Base-by-base conservation (phyloP, 1,140 invertebrate genomes). In the Carposina sasakii region DNA sequence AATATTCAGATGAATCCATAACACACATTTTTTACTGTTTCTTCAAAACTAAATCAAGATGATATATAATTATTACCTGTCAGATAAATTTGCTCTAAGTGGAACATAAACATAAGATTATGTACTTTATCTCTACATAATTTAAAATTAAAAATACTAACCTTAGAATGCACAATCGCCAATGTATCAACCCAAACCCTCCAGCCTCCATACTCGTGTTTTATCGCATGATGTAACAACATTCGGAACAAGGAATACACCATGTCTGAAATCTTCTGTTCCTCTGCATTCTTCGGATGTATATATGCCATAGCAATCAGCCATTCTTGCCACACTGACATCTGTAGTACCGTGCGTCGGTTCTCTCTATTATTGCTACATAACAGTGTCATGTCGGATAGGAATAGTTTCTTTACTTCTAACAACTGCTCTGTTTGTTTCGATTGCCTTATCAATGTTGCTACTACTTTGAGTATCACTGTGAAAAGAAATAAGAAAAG, bases 301-400 rank as follows among this genome's bases (percentile, higher is more conserved):
- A 99, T 98, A 76, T 99, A 98, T 19, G 97, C 96, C 91, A 99
- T 93, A 3, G 97, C 96, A 63, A 99, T 99, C 1, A 99, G 87
- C 98, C 98, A 99, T 75, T 99, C 98, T 20, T 99, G 98, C 98
- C 98, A 99, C 1, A 99, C 98, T 4, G 97, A 99, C 98, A 99
- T 99, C 86, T 99, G 98, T 10, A 99, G 87, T 1, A 99, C 96
- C 0, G 96, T 99, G 56, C 97, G 87, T 40, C 98, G 86, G 85
- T 99, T 99, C 77, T 99, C 98, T 15, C 96, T 88, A 76, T 98
- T 99, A 75, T 98, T 98, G 71, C 97, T 98, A 78, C 98, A 99
- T 13, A 99, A 86, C 43, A 98, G 86, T 3, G 96, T 99, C 91
- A 99, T 97, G 81, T 99, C 98, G 12, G 95, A 96, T 2, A 99